Evolutionary conservation across 2,888 invertebrate species (phyloP).

Genomic region (Pilophorus perplexus): DNA sequence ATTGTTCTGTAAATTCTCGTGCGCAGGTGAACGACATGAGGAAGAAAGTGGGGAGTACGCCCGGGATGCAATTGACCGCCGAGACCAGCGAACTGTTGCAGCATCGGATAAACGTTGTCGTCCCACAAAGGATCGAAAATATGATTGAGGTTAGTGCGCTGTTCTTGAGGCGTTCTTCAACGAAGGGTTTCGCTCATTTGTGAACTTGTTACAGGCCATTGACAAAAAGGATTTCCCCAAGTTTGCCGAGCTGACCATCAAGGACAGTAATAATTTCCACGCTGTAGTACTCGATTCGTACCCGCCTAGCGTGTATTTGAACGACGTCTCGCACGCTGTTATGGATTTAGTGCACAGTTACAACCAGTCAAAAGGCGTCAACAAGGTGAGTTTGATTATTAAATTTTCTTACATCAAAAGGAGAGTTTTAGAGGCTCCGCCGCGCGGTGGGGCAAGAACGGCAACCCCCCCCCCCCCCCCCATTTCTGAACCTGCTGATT

Average conservation of each 20-base stretch:
- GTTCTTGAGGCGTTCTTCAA: no score
- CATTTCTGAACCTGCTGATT: no score
- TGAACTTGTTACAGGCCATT: slow-evolving; percentile 58
- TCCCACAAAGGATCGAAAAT: slow-evolving; percentile 66
- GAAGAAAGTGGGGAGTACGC: slow-evolving; percentile 83
- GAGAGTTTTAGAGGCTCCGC: no score
- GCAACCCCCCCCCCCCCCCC: no score
- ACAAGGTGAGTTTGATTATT: slow-evolving; percentile 56
- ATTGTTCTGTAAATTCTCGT: no score
- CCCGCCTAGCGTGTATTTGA: slow-evolving; percentile 93
- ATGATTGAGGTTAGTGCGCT: slow-evolving; percentile 60
- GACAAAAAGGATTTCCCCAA: slow-evolving; percentile 54
- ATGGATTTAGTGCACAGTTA: slow-evolving; percentile 77
- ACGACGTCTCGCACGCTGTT: slow-evolving; percentile 78
- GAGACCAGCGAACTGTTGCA: slow-evolving; percentile 79
- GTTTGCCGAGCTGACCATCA: slow-evolving; percentile 94
- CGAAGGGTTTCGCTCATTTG: no score
- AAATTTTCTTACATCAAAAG: no score
- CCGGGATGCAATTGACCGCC: slow-evolving; percentile 80
- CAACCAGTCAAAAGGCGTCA: slow-evolving; percentile 66
- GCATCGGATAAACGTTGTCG: slow-evolving; percentile 67
- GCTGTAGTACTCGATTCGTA: slow-evolving; percentile 88
- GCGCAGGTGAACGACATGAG: slow-evolving; percentile 59
- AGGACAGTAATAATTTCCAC: slow-evolving; percentile 96
- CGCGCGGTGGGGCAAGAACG: no score